Conservation (phyloP, 2,888 invertebrate species). For the Graphium colonna region DNA sequence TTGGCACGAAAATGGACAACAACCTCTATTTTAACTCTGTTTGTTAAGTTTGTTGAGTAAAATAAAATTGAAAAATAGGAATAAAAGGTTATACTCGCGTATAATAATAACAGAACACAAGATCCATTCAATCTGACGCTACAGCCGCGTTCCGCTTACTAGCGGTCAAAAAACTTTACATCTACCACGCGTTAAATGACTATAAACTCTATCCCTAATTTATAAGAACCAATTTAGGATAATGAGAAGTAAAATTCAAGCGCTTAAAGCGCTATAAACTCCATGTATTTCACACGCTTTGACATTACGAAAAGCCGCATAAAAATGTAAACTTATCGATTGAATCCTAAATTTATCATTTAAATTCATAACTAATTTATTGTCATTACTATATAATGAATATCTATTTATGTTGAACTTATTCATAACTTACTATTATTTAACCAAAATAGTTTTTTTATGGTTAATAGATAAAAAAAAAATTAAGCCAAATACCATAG, state of each 20-base stretch:
- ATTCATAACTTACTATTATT: no score
- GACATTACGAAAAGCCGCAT: slow-evolving; percentile 2
- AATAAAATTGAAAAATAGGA: slow-evolving; percentile 61
- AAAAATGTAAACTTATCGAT: no score
- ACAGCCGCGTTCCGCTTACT: slow-evolving; percentile 33
- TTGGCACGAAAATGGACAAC: slow-evolving; percentile 38
- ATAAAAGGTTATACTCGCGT: slow-evolving; percentile 63
- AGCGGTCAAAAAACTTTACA: slow-evolving; percentile 16
- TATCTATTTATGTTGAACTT: no score
- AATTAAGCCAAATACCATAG: no score
- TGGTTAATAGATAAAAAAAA: no score
- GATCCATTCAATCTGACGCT: slow-evolving; percentile 40
- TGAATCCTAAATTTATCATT: no score
- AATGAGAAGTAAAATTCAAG: background rate
- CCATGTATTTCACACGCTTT: background rate
- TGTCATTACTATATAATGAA: no score
- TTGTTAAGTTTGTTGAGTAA: slow-evolving; percentile 50
- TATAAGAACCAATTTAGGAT: background rate
- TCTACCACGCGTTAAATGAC: background rate
- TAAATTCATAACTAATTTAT: no score
- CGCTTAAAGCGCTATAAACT: background rate
- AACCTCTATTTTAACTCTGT: slow-evolving; percentile 32
- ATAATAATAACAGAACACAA: slow-evolving; percentile 63
- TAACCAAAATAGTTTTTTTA: no score
- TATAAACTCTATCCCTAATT: background rate